Conservation (phyloP, 2,797 vertebrate species). For the Falco rusticolus region DNA sequence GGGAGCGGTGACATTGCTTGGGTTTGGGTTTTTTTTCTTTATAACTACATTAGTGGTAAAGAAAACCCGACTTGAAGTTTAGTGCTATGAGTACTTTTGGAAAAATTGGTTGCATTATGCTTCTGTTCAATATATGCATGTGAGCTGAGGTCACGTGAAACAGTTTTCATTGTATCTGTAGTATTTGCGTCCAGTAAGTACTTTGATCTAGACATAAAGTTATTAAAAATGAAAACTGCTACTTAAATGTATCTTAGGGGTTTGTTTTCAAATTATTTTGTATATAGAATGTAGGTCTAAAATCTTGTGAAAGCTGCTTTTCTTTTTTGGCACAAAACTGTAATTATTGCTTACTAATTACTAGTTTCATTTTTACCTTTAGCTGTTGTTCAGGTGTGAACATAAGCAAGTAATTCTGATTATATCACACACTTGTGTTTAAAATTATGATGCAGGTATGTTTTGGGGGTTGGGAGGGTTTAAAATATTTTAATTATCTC, state of each 20-base stretch:
- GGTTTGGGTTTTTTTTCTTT: slow-evolving; percentile 78
- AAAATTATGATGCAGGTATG: background rate
- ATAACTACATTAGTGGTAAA: slow-evolving; percentile 69
- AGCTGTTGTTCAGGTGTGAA: background rate
- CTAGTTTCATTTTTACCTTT: background rate
- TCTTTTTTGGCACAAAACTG: background rate
- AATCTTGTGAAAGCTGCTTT: background rate
- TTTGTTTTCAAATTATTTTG: background rate
- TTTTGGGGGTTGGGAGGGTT: background rate
- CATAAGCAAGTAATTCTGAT: background rate
- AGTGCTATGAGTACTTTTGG: background rate
- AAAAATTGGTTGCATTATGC: background rate
- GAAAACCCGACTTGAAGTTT: background rate
- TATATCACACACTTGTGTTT: background rate
- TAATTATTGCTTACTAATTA: background rate
- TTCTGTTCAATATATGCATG: background rate
- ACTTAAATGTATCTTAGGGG: background rate
- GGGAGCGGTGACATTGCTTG: slow-evolving; percentile 76
- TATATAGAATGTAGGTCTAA: background rate
- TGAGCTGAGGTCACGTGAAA: background rate
- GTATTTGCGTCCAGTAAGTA: background rate
- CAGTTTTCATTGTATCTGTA: background rate
- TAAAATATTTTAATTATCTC: background rate
- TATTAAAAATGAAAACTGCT: background rate
- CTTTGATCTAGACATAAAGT: slow-evolving; percentile 1